phyloP scores from a whole-genome alignment of 37 sponge, comb jelly and placozoan species.

The Cliona cf. orientalis region DNA sequence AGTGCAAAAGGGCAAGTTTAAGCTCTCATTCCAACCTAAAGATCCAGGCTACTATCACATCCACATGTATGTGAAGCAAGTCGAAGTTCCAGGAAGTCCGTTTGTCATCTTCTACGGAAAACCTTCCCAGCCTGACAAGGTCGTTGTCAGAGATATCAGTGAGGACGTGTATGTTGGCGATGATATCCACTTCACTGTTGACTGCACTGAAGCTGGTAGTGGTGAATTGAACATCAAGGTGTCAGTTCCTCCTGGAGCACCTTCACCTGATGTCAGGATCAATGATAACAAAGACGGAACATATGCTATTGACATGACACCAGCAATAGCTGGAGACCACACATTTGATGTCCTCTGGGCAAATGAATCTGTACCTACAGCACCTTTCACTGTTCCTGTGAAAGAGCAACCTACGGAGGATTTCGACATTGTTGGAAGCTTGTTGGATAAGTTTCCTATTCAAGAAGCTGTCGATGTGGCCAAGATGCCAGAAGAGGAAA shows the following conservation, averaged over 20 bases:
- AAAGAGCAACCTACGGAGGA: constrained; percentile 19
- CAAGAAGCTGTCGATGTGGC: no score
- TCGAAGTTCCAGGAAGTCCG: constrained; percentile 69
- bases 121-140: constrained; percentile 60
- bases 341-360: constrained; percentile 32
- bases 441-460: no score
- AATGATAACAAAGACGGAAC: constrained; percentile 50
- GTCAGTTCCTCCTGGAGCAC: not conserved
- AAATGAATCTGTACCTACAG: constrained; percentile 54
- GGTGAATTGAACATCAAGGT: constrained; percentile 41
- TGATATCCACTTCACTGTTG: constrained; percentile 42
- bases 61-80: constrained; percentile 44
- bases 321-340: constrained; percentile 15
- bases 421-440: no score
- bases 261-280: not conserved
- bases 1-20: constrained; percentile 41
- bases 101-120: constrained; percentile 53
- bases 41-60: constrained; percentile 56
- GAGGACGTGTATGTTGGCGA: constrained; percentile 31
- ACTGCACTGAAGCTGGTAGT: constrained; percentile 55
- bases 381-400: constrained; percentile 59
- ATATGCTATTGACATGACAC: constrained; percentile 18
- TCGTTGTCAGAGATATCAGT: constrained; percentile 11
- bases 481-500: no score
- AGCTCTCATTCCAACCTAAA: constrained; percentile 53